A percentile compares a stretch with the other conserved stretches of the same genome.
Evolutionary conservation across 2,888 invertebrate genomes (phyloP).

Genomic region (Hirtodrosophila cameraria): DNA sequence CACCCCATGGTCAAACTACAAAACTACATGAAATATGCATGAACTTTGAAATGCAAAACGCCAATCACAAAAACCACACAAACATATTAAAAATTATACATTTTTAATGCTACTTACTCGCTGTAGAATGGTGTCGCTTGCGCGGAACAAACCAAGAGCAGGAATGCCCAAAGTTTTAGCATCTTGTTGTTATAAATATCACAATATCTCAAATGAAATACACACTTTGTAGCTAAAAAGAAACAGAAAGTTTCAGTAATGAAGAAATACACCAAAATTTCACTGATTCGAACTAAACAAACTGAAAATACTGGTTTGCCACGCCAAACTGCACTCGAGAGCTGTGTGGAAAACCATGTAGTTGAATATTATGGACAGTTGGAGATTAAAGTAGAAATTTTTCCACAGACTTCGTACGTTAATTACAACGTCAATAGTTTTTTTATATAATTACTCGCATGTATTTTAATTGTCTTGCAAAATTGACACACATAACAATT

Average conservation of each 20-base stretch:
- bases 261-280: conserved; percentile 42
- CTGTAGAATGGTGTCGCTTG: conserved; percentile 68
- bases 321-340: conserved; percentile 44
- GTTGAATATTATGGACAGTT: conserved; percentile 44
- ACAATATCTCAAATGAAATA: conserved; percentile 26
- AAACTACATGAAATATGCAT: conserved; percentile 33
- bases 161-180: conserved; percentile 60
- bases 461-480: conserved; percentile 45
- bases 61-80: conserved; percentile 45
- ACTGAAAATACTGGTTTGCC: conserved; percentile 67
- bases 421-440: conserved; percentile 61
- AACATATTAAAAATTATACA: conserved; percentile 8
- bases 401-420: conserved; percentile 67
- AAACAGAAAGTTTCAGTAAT: conserved; percentile 47
- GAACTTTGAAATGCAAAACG: conserved; percentile 20
- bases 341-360: conserved; percentile 34
- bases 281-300: conserved; percentile 45
- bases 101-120: conserved; percentile 59
- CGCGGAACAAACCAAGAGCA: conserved; percentile 52
- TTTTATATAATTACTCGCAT: conserved; percentile 21
- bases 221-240: conserved; percentile 24
- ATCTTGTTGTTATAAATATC: conserved; percentile 47
- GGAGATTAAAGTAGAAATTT: conserved; percentile 49
- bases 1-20: neutral
- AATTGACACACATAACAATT: conserved; percentile 62